Conservation (phyloP, 1,140 invertebrate species). For the Lerema accius region DNA sequence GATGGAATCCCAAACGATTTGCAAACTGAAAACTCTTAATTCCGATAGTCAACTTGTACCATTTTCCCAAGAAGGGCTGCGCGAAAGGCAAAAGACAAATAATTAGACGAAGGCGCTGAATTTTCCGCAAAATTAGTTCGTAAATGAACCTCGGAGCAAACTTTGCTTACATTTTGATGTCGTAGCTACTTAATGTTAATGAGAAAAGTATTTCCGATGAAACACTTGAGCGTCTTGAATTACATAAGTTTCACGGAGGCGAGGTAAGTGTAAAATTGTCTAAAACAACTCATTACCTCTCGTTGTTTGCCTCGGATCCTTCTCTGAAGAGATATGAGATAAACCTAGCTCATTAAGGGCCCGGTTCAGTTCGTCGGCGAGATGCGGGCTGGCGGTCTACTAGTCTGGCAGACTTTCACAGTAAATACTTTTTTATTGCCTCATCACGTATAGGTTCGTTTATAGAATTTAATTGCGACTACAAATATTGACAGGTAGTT, state of each 20-base stretch:
- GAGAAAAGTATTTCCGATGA: conserved; percentile 26
- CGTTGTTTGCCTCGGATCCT: too few species aligned
- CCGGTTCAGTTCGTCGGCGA: too few species aligned
- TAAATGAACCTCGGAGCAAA: conserved; percentile 21
- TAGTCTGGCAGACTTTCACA: too few species aligned
- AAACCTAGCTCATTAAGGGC: too few species aligned
- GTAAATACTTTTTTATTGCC: too few species aligned
- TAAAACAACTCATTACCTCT: too few species aligned
- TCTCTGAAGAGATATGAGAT: too few species aligned
- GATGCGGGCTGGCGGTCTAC: too few species aligned
- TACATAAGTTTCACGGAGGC: conserved; percentile 1
- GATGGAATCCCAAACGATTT: neutral
- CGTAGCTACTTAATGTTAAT: conserved; percentile 22
- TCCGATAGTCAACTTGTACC: neutral
- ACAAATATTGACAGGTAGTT: too few species aligned
- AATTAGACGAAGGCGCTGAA: conserved; percentile 22
- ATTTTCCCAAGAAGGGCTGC: neutral
- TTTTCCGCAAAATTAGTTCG: conserved; percentile 27
- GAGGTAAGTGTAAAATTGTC: too few species aligned
- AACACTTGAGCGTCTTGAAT: conserved; percentile 19
- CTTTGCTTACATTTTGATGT: conserved; percentile 28
- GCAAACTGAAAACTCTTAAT: neutral
- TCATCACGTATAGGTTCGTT: too few species aligned
- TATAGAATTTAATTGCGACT: too few species aligned
- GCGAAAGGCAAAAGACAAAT: conserved; percentile 18